Evolutionary conservation across 2,113 vertebrate species (phyloP), one percentile per base, ranked within the genome.

Genomic region (Otocyon megalotis): DNA sequence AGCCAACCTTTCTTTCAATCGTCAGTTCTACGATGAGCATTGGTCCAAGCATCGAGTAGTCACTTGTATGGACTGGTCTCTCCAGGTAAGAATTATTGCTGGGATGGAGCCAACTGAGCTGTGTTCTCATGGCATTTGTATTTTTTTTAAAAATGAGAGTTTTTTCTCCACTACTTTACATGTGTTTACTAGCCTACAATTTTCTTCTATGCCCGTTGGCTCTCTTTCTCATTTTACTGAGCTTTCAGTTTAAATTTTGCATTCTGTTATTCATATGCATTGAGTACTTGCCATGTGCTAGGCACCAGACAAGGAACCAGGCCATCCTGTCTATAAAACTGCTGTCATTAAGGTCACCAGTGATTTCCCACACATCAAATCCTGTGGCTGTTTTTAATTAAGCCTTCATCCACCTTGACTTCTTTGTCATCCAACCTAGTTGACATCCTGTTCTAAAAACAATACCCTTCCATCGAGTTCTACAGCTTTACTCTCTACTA

Each of bases 11-110:
- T 99, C 99, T 88, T 99, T 99, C 97, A 99, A 98, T 92, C 98
- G 99, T 67, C 99, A 99, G 5, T 99, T 99, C 98, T 99, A 99
- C 32, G 99, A 99, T 93, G 99, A 99, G 82, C 99, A 99, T 98
- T 99, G 99, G 99, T 99, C 99, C 16, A 99, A 99, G 98, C 99
- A 99, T 96, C 99, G 99, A 17, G 99, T 99, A 0, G 99, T 99
- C 98, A 99, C 99, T 95, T 99, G 99, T 96, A 99, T 99, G 91
- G 99, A 99, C 97, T 99, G 99, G 99, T 99, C 99, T 92, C 99
- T 99, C 96, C 99, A 99, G 99, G 99, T 99, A 99, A 98, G 98
- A 88, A 67, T 28, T 72, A 26, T 62, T 92, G 16, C 13, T 67
- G 24, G 14, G 15, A 32, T 24, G 48, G 74, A 16, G 96, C 35